A percentile compares a stretch with the other conserved stretches of the same genome.
phyloP scores from a whole-genome alignment of 2,797 vertebrate genomes.

The Sciaenops ocellatus region DNA sequence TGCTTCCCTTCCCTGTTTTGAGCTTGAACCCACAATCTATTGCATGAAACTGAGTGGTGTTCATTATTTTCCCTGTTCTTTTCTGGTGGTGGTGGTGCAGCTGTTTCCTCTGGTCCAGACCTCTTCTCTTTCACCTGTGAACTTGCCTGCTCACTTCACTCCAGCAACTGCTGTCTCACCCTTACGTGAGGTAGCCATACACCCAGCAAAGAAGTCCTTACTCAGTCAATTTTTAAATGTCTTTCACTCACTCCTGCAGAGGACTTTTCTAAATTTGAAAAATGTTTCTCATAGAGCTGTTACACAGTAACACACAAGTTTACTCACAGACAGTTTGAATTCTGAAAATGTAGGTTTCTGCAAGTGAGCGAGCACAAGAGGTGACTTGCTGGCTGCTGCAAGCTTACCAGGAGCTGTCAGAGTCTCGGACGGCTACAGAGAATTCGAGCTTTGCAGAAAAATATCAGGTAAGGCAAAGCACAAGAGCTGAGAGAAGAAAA shows the following conservation, averaged over 20 bases:
- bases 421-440: slow-evolving; percentile 77
- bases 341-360: slow-evolving; percentile 62
- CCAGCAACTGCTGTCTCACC: slow-evolving; percentile 76
- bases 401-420: slow-evolving; percentile 83
- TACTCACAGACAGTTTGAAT: background rate
- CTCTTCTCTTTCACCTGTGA: slow-evolving; percentile 69
- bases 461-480: slow-evolving; percentile 83
- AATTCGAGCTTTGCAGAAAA: slow-evolving; percentile 82
- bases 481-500: background rate
- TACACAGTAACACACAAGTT: background rate
- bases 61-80: slow-evolving; percentile 5
- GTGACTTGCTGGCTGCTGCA: slow-evolving; percentile 84
- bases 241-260: background rate
- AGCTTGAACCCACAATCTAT: background rate
- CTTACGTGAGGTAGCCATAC: slow-evolving; percentile 72
- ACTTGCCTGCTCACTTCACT: slow-evolving; percentile 65
- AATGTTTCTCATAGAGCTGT: background rate
- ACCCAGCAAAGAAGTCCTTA: background rate
- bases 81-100: slow-evolving; percentile 58
- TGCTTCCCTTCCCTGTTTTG: background rate
- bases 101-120: slow-evolving; percentile 72
- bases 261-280: background rate
- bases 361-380: slow-evolving; percentile 79
- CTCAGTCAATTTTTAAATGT: background rate
- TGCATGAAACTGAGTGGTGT: slow-evolving; percentile 13